Percentiles rank a stretch among this genome's conserved stretches.
phyloP scores from a whole-genome alignment of 1,140 invertebrate genomes.

The Aplysia californica region DNA sequence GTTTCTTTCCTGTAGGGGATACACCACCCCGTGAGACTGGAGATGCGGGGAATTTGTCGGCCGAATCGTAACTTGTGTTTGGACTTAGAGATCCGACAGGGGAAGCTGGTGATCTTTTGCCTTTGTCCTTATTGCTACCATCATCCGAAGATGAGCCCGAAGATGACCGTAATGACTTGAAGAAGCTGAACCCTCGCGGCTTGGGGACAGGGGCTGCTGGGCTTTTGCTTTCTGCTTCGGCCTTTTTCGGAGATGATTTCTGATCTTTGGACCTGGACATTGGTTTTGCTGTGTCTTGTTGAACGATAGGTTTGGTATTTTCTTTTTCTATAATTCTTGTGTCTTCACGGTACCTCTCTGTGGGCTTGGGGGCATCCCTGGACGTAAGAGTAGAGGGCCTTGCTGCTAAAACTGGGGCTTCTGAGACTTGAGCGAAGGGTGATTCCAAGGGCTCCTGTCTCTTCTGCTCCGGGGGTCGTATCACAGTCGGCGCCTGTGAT shows the following conservation, averaged over 20 bases:
- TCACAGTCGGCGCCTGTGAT: not conserved
- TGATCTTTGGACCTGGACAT: no score
- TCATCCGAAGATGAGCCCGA: conserved; percentile 21
- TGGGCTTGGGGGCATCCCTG: no score
- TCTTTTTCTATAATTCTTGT: no score
- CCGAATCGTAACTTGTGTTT: conserved; percentile 19
- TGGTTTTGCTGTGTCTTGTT: no score
- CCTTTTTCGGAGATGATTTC: no score
- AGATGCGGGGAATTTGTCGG: conserved; percentile 15
- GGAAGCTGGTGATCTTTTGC: conserved; percentile 5
- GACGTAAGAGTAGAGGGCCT: no score
- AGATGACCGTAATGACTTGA: conserved; percentile 17
- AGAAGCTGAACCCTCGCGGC: conserved; percentile 13
- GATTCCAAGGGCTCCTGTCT: not conserved
- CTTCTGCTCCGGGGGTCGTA: not conserved
- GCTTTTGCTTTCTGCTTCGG: no score
- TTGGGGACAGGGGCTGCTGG: not conserved
- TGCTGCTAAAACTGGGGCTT: no score
- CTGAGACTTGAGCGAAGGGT: no score
- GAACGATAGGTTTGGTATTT: no score
- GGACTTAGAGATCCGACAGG: not conserved
- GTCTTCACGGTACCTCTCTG: no score
- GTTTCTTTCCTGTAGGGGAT: not conserved
- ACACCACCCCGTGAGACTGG: not conserved
- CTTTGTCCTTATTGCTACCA: no score